Base-by-base conservation (phyloP, 2,113 vertebrate genomes). In the Notechis scutatus region DNA sequence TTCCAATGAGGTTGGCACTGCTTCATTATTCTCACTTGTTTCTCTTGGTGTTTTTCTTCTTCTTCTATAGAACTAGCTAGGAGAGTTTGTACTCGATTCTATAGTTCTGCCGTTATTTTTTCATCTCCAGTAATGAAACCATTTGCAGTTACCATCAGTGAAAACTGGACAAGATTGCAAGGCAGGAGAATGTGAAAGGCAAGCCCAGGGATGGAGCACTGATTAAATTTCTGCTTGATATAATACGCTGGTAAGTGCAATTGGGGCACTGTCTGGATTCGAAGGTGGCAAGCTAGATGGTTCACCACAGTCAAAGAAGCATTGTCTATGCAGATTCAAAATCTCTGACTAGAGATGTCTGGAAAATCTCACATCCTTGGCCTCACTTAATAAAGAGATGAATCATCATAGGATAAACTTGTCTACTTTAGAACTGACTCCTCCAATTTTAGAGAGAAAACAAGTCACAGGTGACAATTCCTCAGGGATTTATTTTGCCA, bases 281-380 rank as follows among this genome's bases (percentile, higher is more conserved):
- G 1, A 74, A 42, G 90, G 59, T 1, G 1, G 55, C 4, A 24
- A 54, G 61, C 69, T 92, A n/a, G 18, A 91, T 6, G 42, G 34
- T 74, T 61, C 85, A 92, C 6, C 50, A 0, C 1, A 69, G 26
- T 88, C 69, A 89, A 57, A 21, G 34, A 94, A 88, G 88, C 56
- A 94, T 61, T 29, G 94, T 23, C 92, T 92, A 34, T 90, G 89
- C 93, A 86, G 85, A 34, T 52, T 8, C 85, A 87, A 94, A 95
- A 96, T 94, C 95, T 88, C 90, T 93, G 88, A 93, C 56, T 34
- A 54, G 34, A 94, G 92, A 50, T 92, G 34, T 94, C n/a, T 95
- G 56, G 42, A 64, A 93, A 69, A 86, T 90, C 23, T 56, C 45
- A 0, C 57, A 42, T 47, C 92, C 90, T 93, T 94, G 87, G 55